These are phyloP conservation scores for Rhamnusium bicolor DNA, from an alignment of 2,888 invertebrate genomes.

Conservation along the genomic window DNA sequence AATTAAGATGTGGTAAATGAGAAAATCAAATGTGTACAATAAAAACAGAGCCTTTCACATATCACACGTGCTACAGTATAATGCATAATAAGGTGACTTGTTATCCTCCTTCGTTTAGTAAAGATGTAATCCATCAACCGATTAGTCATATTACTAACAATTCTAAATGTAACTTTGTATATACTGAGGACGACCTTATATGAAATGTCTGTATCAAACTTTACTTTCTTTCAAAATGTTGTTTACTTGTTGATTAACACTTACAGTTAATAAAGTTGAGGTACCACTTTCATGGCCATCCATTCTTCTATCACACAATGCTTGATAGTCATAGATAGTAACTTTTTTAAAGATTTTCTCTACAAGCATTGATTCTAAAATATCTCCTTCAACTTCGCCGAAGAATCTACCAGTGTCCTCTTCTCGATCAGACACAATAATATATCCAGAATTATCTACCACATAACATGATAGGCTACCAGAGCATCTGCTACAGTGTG, in stretches of 20 bases:
- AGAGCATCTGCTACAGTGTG: conserved; percentile 75
- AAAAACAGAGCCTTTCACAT: too few species aligned
- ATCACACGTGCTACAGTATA: too few species aligned
- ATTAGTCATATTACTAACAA: too few species aligned
- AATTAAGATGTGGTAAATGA: too few species aligned
- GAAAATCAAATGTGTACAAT: too few species aligned
- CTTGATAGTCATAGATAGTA: conserved; percentile 89
- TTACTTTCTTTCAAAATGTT: too few species aligned
- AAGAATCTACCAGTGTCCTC: conserved; percentile 88
- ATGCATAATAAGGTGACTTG: too few species aligned
- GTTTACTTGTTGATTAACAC: too few species aligned
- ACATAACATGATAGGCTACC: conserved; percentile 84
- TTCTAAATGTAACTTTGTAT: too few species aligned
- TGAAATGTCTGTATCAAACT: not conserved
- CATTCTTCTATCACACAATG: conserved; percentile 75
- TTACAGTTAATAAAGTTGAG: conserved; percentile 66
- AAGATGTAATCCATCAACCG: too few species aligned
- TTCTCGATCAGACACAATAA: conserved; percentile 79
- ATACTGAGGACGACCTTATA: too few species aligned
- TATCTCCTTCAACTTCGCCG: conserved; percentile 84
- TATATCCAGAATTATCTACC: conserved; percentile 93
- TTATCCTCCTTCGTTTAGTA: too few species aligned
- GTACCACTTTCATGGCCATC: conserved; percentile 62
- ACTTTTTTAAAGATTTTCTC: conserved; percentile 83
- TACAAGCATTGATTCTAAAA: conserved; percentile 83